phyloP scores from a whole-genome alignment of 2,113 vertebrate species.

The Glaucidium brasilianum region DNA sequence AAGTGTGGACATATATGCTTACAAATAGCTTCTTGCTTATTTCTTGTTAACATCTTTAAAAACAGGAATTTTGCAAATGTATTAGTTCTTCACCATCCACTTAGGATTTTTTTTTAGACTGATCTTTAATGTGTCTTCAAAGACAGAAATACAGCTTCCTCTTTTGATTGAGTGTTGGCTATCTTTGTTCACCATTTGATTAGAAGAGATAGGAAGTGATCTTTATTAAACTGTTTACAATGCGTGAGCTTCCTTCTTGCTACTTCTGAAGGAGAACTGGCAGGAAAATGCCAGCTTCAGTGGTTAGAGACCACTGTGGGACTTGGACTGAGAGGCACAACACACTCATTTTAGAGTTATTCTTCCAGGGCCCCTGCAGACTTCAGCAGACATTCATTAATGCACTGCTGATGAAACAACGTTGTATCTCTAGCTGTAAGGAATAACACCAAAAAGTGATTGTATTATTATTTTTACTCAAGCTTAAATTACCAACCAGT shows the following conservation, averaged over 20 bases:
- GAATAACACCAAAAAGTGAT: neutral
- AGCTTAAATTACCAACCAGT: neutral
- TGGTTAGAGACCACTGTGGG: neutral
- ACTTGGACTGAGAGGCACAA: neutral
- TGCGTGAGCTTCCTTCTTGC: neutral
- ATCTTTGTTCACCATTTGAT: neutral
- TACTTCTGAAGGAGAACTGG: neutral
- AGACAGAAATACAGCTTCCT: neutral
- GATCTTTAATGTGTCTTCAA: neutral
- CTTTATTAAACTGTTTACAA: neutral
- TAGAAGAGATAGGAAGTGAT: neutral
- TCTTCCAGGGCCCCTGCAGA: neutral
- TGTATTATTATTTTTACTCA: neutral
- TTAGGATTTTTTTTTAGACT: neutral
- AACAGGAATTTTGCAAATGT: neutral
- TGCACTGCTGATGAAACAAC: neutral
- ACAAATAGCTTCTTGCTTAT: neutral
- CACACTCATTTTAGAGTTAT: neutral
- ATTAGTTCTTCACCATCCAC: neutral
- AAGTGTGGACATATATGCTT: neutral
- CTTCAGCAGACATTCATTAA: neutral
- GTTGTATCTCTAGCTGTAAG: neutral
- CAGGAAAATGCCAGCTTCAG: neutral
- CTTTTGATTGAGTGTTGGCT: neutral
- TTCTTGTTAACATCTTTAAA: neutral